Percentiles rank a stretch among this genome's conserved stretches.
These are phyloP conservation scores for Eilema griseolum DNA, from an alignment of 2,888 invertebrate species.

Conservation along the genomic window DNA sequence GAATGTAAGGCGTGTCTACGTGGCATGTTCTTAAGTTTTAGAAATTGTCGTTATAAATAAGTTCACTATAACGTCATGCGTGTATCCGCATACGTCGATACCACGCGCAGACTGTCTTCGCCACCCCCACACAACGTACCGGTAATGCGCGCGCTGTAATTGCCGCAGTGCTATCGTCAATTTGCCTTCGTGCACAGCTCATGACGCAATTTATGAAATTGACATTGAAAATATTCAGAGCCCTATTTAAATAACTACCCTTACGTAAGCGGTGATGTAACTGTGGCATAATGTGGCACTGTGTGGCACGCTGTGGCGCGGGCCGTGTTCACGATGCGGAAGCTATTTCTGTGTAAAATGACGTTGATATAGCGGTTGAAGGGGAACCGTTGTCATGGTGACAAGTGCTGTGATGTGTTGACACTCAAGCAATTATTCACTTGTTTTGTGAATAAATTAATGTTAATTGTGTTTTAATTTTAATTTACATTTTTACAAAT, in stretches of 20 bases:
- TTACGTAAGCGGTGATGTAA: slow-evolving; percentile 8
- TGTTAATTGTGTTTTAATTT: no score
- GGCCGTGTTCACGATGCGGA: background rate
- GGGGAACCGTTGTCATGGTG: background rate
- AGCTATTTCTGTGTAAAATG: slow-evolving; percentile 8
- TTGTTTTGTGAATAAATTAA: background rate
- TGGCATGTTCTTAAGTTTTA: background rate
- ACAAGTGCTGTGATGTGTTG: background rate
- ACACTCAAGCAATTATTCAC: background rate
- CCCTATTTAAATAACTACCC: slow-evolving; percentile 5
- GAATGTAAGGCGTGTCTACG: no score
- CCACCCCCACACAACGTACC: background rate
- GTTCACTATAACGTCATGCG: background rate
- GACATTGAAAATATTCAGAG: slow-evolving; percentile 8
- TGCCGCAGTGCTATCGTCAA: background rate
- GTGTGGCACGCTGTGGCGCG: no score
- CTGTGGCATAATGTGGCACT: background rate
- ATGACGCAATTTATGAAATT: slow-evolving; percentile 20
- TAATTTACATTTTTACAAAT: no score
- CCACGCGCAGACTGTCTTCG: background rate
- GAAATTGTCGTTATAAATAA: background rate
- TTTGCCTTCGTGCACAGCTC: background rate
- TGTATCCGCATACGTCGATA: background rate
- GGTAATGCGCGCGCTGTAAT: background rate
- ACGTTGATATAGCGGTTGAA: background rate